Conservation (phyloP, 2,888 invertebrate genomes). For the Dryadula phaetusa region DNA sequence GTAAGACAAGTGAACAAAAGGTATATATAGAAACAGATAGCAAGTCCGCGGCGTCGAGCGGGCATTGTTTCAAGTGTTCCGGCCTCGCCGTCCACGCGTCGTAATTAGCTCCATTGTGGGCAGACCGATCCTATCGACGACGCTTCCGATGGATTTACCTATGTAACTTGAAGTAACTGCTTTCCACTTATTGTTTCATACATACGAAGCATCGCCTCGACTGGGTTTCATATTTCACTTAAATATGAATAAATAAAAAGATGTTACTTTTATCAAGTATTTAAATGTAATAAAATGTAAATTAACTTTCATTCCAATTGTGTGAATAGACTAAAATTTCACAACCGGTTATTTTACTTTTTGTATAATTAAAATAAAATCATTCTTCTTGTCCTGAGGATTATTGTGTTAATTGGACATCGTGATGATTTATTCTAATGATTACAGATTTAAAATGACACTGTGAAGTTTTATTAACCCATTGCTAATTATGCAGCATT, state of each 20-base stretch:
- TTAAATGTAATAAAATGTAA: slow-evolving; percentile 44
- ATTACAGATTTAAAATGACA: background rate
- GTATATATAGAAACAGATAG: slow-evolving; percentile 55
- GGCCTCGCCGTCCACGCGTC: slow-evolving; percentile 59
- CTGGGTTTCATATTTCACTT: slow-evolving; percentile 39
- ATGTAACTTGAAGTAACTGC: slow-evolving; percentile 60
- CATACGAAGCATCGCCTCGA: slow-evolving; percentile 32
- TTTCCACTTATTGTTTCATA: slow-evolving; percentile 75
- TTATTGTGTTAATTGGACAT: slow-evolving; percentile 24
- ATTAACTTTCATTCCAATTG: slow-evolving; percentile 46
- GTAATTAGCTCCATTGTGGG: slow-evolving; percentile 81
- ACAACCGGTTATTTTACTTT: slow-evolving; percentile 39
- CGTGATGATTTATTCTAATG: slow-evolving; percentile 17
- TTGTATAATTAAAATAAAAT: slow-evolving; percentile 41
- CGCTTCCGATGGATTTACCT: slow-evolving; percentile 80
- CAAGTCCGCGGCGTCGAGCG: slow-evolving; percentile 52
- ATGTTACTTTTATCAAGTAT: slow-evolving; percentile 34
- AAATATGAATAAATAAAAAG: slow-evolving; percentile 28
- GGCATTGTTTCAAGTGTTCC: slow-evolving; percentile 71
- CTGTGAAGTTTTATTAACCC: background rate
- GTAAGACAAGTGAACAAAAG: slow-evolving; percentile 65
- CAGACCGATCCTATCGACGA: slow-evolving; percentile 74
- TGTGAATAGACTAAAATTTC: slow-evolving; percentile 41
- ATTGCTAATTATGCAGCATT: slow-evolving; percentile 19
- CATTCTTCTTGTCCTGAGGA: slow-evolving; percentile 15